Conservation (phyloP, 2,888 invertebrate species). For the Hirtodrosophila confusa region DNA sequence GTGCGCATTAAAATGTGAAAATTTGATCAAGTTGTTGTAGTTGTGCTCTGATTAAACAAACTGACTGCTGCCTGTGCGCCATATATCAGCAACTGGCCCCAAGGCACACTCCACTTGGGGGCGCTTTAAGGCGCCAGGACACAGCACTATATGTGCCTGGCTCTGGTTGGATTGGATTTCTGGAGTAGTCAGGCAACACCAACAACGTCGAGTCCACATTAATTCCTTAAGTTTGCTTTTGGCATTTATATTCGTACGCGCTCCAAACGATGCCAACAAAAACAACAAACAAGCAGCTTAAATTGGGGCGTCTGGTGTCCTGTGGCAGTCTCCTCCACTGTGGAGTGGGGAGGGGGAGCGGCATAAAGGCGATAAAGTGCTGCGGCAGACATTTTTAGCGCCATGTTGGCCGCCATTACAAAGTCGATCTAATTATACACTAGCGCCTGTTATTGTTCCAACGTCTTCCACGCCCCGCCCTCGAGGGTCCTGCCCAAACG, state of each 20-base stretch:
- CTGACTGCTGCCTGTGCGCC: constrained; percentile 19
- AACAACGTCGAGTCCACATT: constrained; percentile 44
- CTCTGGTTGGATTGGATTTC: constrained; percentile 10
- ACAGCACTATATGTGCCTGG: constrained; percentile 16
- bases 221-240: constrained; percentile 63
- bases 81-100: constrained; percentile 28
- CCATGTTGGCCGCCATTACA: constrained; percentile 71
- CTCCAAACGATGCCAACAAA: constrained; percentile 29
- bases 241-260: constrained; percentile 61
- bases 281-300: constrained; percentile 44
- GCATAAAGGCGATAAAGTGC: constrained; percentile 63
- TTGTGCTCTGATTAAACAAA: constrained; percentile 52
- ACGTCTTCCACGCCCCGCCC: constrained; percentile 11
- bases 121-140: constrained; percentile 28
- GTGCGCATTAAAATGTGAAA: constrained; percentile 62
- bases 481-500: not conserved
- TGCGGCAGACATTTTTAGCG: constrained; percentile 70
- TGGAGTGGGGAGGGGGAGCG: constrained; percentile 6
- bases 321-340: constrained; percentile 22
- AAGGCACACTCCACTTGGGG: constrained; percentile 31
- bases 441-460: constrained; percentile 54
- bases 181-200: constrained; percentile 17
- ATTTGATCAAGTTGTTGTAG: constrained; percentile 58
- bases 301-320: constrained; percentile 57
- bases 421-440: constrained; percentile 73